Percentiles rank a stretch among this genome's conserved stretches.
phyloP scores from a whole-genome alignment of 2,113 vertebrate species.

The Jacana jacana region DNA sequence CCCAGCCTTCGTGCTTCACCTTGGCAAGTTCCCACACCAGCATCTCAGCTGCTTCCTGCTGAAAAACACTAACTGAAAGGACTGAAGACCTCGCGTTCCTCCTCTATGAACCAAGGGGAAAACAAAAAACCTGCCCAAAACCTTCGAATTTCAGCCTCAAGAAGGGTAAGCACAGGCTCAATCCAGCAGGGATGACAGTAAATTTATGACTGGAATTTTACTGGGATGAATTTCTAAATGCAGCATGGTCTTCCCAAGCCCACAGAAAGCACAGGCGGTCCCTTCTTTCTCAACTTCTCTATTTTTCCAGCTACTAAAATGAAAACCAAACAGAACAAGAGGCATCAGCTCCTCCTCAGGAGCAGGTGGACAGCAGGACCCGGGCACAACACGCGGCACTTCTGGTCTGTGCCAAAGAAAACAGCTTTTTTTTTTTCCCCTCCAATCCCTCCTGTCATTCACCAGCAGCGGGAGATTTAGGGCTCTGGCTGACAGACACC shows the following conservation, averaged over 20 bases:
- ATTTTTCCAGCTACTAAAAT: not conserved
- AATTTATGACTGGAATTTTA: not conserved
- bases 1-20: not conserved
- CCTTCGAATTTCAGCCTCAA: not conserved
- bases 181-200: not conserved
- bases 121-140: not conserved
- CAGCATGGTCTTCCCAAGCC: not conserved
- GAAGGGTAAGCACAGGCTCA: accelerated
- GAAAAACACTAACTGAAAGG: not conserved
- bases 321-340: not conserved
- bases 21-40: not conserved
- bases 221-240: not conserved
- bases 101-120: accelerated
- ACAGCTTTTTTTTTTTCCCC: not conserved
- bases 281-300: not conserved
- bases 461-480: not conserved
- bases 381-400: not conserved
- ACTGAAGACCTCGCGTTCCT: accelerated
- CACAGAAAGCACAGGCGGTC: accelerated
- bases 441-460: not conserved
- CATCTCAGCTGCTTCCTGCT: not conserved
- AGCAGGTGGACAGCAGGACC: not conserved
- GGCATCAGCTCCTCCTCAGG: not conserved
- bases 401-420: not conserved
- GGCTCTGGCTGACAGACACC: not conserved